Base-by-base conservation (phyloP, 1,140 invertebrate genomes). In the Papilio polyxenes region DNA sequence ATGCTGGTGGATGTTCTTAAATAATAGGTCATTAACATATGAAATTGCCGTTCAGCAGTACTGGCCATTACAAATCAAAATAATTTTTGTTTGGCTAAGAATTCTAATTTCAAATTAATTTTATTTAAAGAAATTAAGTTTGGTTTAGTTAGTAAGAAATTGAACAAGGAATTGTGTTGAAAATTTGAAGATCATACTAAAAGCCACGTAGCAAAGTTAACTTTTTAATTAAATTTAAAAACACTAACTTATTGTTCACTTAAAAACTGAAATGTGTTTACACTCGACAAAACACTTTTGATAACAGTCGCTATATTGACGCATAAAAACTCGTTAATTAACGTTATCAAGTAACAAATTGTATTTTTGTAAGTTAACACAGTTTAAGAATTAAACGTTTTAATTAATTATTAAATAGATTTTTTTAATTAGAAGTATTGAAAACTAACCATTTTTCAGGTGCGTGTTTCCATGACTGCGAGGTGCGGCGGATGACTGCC, bases 401-500 rank as follows among this genome's bases (percentile, higher is more conserved):
- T 59, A n/a, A 56, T 59, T 59, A 59, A 56, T 56, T n/a, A 59
- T 59, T 20, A 20, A 20, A 59, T 59, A 59, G 56, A 9, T 59
- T 59, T n/a, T n/a, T n/a, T 6, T 9, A 59, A 6, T 10, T n/a
- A 56, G 4, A 17, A 20, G 2, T 59, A 53, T 53, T 6, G 51
- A 6, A 17, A 59, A 59, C 56, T 59, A 17, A 59, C 56, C 56
- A 59, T 75, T 75, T n/a, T 75, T 75, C 74, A 75, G 17, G 40
- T 75, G 37, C 48, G 37, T 2, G 74, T n/a, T 17, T 48, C 15
- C 74, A 75, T 75, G 74, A 15, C 74, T 75, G 17, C 17, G 37
- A 10, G 17, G 10, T 10, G 74, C 74, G 74, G 40, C 74, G 40
- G 74, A 40, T 40, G 74, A 48, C 37, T 40, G 17, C 8, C 31